These are phyloP conservation scores for Scaptomyza cyrtandrae DNA, from an alignment of 2,888 invertebrate genomes.

Conservation along the genomic window DNA sequence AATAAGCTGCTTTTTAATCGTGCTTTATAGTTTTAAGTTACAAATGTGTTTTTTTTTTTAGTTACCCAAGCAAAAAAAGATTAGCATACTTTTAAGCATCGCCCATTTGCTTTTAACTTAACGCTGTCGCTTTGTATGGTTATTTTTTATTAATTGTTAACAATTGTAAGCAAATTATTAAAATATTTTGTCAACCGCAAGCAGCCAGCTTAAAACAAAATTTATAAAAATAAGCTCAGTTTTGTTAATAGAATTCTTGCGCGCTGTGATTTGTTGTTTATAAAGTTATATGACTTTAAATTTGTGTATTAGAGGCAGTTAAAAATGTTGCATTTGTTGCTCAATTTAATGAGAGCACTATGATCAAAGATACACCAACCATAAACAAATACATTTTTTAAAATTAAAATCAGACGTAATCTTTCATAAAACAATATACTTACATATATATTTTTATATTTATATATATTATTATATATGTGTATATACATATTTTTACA, in stretches of 20 bases:
- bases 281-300: slow-evolving; percentile 7
- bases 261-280: slow-evolving; percentile 31
- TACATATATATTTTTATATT: slow-evolving; percentile 24
- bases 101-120: slow-evolving; percentile 28
- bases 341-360: slow-evolving; percentile 21
- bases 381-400: slow-evolving; percentile 27
- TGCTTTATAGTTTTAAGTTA: slow-evolving; percentile 18
- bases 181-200: slow-evolving; percentile 80
- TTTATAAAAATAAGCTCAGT: slow-evolving; percentile 8
- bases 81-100: slow-evolving; percentile 53
- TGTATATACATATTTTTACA: slow-evolving; percentile 30
- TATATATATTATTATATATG: slow-evolving; percentile 28
- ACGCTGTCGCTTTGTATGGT: slow-evolving; percentile 26
- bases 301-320: slow-evolving; percentile 38
- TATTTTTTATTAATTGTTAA: slow-evolving; percentile 41
- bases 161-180: slow-evolving; percentile 19
- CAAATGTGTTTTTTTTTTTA: slow-evolving; percentile 33
- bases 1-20: slow-evolving; percentile 11
- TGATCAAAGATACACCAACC: slow-evolving; percentile 8
- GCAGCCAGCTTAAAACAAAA: slow-evolving; percentile 43
- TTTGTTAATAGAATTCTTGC: slow-evolving; percentile 33
- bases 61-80: slow-evolving; percentile 7
- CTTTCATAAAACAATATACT: slow-evolving; percentile 32
- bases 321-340: slow-evolving; percentile 38
- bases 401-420: slow-evolving; percentile 23